Evolutionary conservation across 2,888 invertebrate species (phyloP).

Genomic region (Ormyrus labotus): DNA sequence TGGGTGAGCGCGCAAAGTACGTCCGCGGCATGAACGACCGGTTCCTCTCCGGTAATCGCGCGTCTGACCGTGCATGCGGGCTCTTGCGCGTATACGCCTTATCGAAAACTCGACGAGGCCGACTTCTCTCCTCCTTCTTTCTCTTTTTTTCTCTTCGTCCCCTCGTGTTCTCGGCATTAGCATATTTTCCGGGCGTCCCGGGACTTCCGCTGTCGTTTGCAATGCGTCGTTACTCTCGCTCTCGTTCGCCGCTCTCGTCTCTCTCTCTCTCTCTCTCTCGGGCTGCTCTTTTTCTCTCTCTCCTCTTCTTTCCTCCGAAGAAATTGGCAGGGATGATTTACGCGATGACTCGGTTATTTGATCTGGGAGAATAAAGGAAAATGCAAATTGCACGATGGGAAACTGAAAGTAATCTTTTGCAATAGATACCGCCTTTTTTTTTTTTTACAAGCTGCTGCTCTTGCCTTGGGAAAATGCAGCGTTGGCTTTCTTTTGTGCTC

Average conservation of each 20-base stretch:
- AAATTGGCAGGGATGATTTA: constrained; percentile 46
- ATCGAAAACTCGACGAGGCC: constrained; percentile 32
- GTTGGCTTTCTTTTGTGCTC: too few species aligned
- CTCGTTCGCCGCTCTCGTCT: background rate
- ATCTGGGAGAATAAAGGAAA: constrained; percentile 26
- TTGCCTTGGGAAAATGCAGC: too few species aligned
- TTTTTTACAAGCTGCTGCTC: background rate
- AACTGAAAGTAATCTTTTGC: background rate
- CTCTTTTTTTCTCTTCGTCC: background rate
- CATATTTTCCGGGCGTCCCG: constrained; percentile 41
- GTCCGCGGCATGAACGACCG: background rate
- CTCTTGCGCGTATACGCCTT: background rate
- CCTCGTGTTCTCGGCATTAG: constrained; percentile 22
- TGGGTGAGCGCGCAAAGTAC: background rate
- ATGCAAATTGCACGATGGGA: constrained; percentile 34
- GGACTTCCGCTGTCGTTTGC: constrained; percentile 41
- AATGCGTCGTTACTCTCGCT: constrained; percentile 28
- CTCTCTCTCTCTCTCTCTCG: background rate
- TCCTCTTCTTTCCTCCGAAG: background rate
- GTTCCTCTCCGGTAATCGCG: too few species aligned
- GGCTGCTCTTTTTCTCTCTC: background rate
- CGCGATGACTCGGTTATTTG: constrained; percentile 41
- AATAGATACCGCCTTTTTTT: background rate
- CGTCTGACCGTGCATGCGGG: too few species aligned
- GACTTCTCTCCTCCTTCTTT: background rate